phyloP scores from a whole-genome alignment of 1,140 invertebrate species.

The Hypsibius dujardini region DNA sequence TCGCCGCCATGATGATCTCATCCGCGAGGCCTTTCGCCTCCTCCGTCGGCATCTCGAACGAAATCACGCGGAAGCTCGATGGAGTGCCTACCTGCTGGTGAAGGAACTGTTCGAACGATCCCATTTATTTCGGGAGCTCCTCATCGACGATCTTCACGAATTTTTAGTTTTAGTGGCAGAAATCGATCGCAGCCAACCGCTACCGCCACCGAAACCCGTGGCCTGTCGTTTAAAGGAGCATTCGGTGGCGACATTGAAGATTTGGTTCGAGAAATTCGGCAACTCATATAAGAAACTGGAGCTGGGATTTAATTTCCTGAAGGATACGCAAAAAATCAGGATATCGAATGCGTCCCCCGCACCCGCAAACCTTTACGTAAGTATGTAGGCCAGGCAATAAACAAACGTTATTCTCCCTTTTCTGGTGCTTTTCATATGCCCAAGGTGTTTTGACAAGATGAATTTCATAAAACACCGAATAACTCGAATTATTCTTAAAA shows the following conservation, averaged over 20 bases:
- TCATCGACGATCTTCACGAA: slow-evolving; percentile 36
- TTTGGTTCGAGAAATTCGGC: slow-evolving; percentile 39
- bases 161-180: slow-evolving; percentile 37
- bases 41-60: slow-evolving; percentile 36
- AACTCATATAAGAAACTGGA: slow-evolving; percentile 36
- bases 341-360: too few species aligned
- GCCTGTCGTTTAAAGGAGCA: slow-evolving; percentile 35
- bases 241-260: slow-evolving; percentile 34
- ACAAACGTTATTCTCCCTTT: too few species aligned
- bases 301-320: slow-evolving; percentile 37
- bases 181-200: slow-evolving; percentile 32
- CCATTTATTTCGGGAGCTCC: slow-evolving; percentile 37
- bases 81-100: slow-evolving; percentile 38
- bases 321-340: slow-evolving; percentile 36
- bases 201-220: slow-evolving; percentile 37
- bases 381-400: too few species aligned
- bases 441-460: too few species aligned
- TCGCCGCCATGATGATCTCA: slow-evolving; percentile 36
- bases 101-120: slow-evolving; percentile 41
- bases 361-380: too few species aligned
- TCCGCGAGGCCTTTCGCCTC: slow-evolving; percentile 34
- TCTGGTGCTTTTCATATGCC: too few species aligned
- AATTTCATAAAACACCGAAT: too few species aligned
- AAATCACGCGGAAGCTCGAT: slow-evolving; percentile 41
- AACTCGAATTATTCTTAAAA: too few species aligned